These are phyloP conservation scores for Garra rufa DNA, from an alignment of 2,113 vertebrate genomes.

Conservation along the genomic window DNA sequence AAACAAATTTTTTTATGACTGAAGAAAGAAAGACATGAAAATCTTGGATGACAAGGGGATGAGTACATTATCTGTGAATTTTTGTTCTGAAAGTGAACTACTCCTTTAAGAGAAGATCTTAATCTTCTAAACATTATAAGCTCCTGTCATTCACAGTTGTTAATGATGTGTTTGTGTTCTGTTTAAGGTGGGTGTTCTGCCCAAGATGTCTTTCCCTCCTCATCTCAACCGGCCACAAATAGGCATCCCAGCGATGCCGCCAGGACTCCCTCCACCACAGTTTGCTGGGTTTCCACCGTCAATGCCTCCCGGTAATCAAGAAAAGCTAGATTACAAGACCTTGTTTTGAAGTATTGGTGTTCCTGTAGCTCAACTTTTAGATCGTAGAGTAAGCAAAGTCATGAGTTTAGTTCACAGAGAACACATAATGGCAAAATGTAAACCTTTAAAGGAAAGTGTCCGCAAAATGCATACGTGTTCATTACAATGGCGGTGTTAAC, in stretches of 20 bases:
- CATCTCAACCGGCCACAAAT: constrained; percentile 95
- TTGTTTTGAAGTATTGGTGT: too few species aligned
- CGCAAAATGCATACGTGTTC: neutral
- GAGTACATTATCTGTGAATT: too few species aligned
- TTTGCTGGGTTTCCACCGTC: constrained; percentile 93
- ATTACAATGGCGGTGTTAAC: too few species aligned
- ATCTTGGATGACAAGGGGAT: too few species aligned
- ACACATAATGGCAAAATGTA: neutral
- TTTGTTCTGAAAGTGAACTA: too few species aligned
- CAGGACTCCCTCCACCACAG: constrained; percentile 93
- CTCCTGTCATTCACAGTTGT: neutral
- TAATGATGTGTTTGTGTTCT: constrained; percentile 47
- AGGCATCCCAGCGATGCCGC: constrained; percentile 89
- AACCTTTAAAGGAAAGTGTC: neutral
- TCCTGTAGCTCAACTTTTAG: neutral
- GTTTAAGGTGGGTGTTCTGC: constrained; percentile 77
- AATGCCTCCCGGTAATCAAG: constrained; percentile 83
- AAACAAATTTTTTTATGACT: too few species aligned
- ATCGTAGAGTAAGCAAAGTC: neutral
- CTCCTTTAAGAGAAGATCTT: too few species aligned
- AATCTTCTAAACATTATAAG: too few species aligned
- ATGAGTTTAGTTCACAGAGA: neutral
- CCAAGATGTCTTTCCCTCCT: constrained; percentile 94
- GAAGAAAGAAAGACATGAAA: too few species aligned
- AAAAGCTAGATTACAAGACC: neutral